Evolutionary conservation across 2,888 invertebrate genomes (phyloP), one percentile per base, ranked within the genome.

Genomic region (Polietes domitor): DNA sequence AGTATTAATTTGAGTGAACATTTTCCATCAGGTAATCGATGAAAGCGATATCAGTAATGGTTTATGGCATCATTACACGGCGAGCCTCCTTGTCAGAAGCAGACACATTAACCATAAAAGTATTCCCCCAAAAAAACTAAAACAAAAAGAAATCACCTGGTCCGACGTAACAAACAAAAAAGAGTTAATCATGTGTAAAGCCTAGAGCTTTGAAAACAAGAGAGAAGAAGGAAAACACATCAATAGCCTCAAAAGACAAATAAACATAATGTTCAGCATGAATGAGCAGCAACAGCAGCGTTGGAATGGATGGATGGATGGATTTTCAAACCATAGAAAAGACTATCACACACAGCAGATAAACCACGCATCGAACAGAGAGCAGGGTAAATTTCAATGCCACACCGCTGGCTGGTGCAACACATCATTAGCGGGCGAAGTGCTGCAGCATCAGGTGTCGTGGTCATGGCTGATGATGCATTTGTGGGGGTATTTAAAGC

Each of bases 151-250:
- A 53, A 53, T 53, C 53, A 6, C 21, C 53, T 21, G 53, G 21
- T 21, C 1, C 2, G n/a, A 9, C 17, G 21, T 10, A 2, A 21
- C 1, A 53, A 53, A n/a, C 32, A 32, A 32, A 32, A 32, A 4
- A n/a, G n/a, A n/a, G n/a, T 50, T 50, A 53, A 53, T 53, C 53
- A 53, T 21, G 21, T 53, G 21, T 53, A 53, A 53, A 53, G 53
- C 53, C 53, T 21, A 4, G 10, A 21, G 53, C 53, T 53, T 53
- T 53, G 19, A 21, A 53, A 19, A 50, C 50, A 53, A 53, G n/a
- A n/a, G n/a, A n/a, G n/a, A n/a, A n/a, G n/a, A n/a, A n/a, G n/a
- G n/a, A n/a, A 5, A 21, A 47, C 3, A 15, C 47, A 47, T 12
- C 1, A 53, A 21, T 10, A 5, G 19, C 50, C 50, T 19, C 19